Evolutionary conservation across 2,888 invertebrate genomes (phyloP).

Genomic region (Colostygia pectinataria): DNA sequence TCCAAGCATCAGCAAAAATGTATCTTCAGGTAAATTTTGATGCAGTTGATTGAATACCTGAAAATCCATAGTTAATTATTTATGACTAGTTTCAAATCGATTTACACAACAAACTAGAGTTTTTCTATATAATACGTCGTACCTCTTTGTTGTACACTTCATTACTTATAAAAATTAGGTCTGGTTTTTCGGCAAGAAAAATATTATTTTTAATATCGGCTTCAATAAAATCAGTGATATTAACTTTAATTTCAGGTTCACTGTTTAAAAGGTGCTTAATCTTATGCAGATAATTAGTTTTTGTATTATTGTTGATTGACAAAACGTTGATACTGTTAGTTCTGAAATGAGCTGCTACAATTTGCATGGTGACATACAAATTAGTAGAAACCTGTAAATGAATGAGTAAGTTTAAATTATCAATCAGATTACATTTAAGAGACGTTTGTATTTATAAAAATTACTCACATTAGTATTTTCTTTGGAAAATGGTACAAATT

Average conservation of each 20-base stretch:
- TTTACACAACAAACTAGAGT: no score
- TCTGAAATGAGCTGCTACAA: constrained; percentile 4
- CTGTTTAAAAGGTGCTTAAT: constrained; percentile 1
- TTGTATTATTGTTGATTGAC: background rate
- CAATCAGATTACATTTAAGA: no score
- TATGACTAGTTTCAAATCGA: no score
- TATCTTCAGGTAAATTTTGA: constrained; percentile 6
- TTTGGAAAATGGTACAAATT: constrained; percentile 9
- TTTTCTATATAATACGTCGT: no score
- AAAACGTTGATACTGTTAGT: constrained; percentile 6
- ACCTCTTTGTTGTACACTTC: constrained; percentile 8
- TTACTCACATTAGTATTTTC: constrained; percentile 9
- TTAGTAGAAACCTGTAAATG: constrained; percentile 11
- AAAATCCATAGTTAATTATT: background rate
- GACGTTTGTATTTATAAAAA: background rate
- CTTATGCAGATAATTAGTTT: background rate
- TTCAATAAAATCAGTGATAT: background rate
- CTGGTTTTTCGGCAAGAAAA: constrained; percentile 3
- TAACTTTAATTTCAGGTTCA: constrained; percentile 7
- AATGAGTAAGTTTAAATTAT: no score
- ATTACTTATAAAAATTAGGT: constrained; percentile 1
- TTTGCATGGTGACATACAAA: constrained; percentile 16
- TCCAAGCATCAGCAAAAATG: constrained; percentile 6
- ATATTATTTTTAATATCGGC: background rate
- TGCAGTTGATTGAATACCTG: constrained; percentile 8